Percentiles rank a stretch among this genome's conserved stretches.
Evolutionary conservation across 2,888 invertebrate species (phyloP).

Genomic region (Oeneis ivallda): DNA sequence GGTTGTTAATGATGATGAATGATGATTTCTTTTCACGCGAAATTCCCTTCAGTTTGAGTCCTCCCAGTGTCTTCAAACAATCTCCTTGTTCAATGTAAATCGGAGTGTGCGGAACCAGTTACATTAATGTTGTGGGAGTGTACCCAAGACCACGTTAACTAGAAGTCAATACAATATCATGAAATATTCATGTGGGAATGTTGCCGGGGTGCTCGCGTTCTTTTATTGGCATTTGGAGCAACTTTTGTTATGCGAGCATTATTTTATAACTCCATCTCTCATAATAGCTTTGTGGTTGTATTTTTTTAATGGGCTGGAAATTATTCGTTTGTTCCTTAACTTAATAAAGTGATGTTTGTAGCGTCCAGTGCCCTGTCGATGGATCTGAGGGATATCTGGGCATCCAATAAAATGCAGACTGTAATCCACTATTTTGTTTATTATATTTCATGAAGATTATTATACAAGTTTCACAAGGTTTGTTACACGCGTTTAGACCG

Average conservation of each 20-base stretch:
- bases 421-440: too few species aligned
- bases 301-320: constrained; percentile 1
- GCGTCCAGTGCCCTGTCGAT: too few species aligned
- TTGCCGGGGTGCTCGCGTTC: constrained; percentile 35
- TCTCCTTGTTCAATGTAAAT: neutral
- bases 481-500: too few species aligned
- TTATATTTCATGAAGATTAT: too few species aligned
- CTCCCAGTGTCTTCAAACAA: constrained; percentile 5
- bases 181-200: constrained; percentile 41
- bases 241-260: constrained; percentile 36
- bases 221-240: constrained; percentile 41
- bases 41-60: neutral
- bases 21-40: neutral
- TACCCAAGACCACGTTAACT: constrained; percentile 30
- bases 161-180: constrained; percentile 40
- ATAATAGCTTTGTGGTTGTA: constrained; percentile 11
- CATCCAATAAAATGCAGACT: too few species aligned
- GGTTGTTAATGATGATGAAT: too few species aligned
- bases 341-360: too few species aligned
- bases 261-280: constrained; percentile 23
- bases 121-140: constrained; percentile 8
- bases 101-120: constrained; percentile 19
- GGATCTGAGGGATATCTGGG: too few species aligned
- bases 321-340: neutral
- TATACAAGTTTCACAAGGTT: too few species aligned